These are phyloP conservation scores for Polydrusus pterygomalis DNA, from an alignment of 2,888 invertebrate genomes.

Conservation along the genomic window DNA sequence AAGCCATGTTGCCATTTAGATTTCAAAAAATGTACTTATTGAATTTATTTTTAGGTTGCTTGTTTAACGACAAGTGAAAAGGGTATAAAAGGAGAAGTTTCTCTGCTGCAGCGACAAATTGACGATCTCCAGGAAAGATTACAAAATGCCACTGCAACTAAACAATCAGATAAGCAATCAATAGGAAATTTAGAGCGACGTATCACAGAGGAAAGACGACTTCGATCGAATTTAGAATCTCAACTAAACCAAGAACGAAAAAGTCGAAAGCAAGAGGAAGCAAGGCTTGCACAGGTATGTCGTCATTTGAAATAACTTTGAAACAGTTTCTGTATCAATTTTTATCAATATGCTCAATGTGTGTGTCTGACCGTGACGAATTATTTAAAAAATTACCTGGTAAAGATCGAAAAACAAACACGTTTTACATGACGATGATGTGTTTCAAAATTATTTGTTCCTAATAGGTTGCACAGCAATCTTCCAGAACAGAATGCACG, in stretches of 20 bases:
- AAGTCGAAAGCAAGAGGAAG: slow-evolving; percentile 76
- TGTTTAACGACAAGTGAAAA: slow-evolving; percentile 81
- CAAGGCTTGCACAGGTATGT: slow-evolving; percentile 69
- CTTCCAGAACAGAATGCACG: slow-evolving; percentile 69
- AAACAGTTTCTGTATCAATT: too few relatives aligned
- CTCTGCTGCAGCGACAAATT: slow-evolving; percentile 88
- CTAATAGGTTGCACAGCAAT: slow-evolving; percentile 63
- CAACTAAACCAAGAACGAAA: slow-evolving; percentile 85
- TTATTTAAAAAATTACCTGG: too few relatives aligned
- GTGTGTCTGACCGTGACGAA: too few relatives aligned
- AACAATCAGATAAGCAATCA: slow-evolving; percentile 86
- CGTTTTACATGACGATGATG: too few relatives aligned
- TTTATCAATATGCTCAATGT: too few relatives aligned
- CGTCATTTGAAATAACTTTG: too few relatives aligned
- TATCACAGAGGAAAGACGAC: slow-evolving; percentile 89
- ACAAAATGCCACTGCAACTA: slow-evolving; percentile 82
- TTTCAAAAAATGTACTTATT: too few relatives aligned
- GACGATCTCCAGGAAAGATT: slow-evolving; percentile 90
- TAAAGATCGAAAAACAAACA: too few relatives aligned
- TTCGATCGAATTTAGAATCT: slow-evolving; percentile 82
- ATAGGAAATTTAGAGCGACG: slow-evolving; percentile 86
- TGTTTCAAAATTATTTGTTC: neutral
- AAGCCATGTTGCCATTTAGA: too few relatives aligned
- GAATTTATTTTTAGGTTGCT: slow-evolving; percentile 74
- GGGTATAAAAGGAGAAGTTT: slow-evolving; percentile 81